Base-by-base conservation (phyloP, 2,888 invertebrate species). In the Choristoneura rosaceana region DNA sequence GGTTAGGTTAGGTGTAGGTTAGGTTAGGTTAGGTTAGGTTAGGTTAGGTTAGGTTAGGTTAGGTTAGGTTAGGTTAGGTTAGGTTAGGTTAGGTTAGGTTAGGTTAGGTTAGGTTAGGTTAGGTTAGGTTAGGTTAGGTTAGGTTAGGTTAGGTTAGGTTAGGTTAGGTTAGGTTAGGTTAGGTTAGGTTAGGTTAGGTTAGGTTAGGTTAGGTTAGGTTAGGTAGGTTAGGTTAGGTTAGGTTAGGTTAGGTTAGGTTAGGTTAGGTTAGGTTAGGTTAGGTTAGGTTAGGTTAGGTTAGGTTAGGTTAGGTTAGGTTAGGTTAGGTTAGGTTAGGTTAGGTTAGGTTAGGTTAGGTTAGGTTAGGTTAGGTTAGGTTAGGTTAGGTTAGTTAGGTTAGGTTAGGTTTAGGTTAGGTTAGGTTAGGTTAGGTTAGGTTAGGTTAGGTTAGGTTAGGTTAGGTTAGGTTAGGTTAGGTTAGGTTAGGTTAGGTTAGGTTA, bases 181-280 rank as follows among this genome's bases (percentile, higher is more conserved):
- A 75, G 77, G 77, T 77, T 76, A 74, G 76, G 75, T 77, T 76
- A 76, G 78, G 62, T 73, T 63, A 45, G n/a, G n/a, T n/a, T n/a
- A n/a, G n/a, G n/a, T n/a, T n/a, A n/a, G n/a, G n/a, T n/a, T n/a
- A n/a, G n/a, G n/a, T n/a, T n/a, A n/a, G n/a, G n/a, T n/a, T n/a
- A n/a, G n/a, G n/a, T n/a, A n/a, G n/a, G n/a, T n/a, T n/a, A n/a
- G n/a, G n/a, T n/a, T n/a, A n/a, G n/a, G n/a, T n/a, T n/a, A n/a
- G n/a, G n/a, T n/a, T n/a, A 69, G 65, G 52, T 65, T 55, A 55
- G 65, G 76, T 76, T 75, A 76, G 76, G 77, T 77, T 78, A 78
- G 76, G 78, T 77, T 78, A 78, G 77, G 77, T 77, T 77, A 78
- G 77, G 79, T 79, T 79, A 77, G 77, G 79, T 77, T 79, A 77